A percentile compares a stretch with the other conserved stretches of the same genome.
Conservation (phyloP, 2,797 vertebrate species). For the Onychomys torridus region DNA sequence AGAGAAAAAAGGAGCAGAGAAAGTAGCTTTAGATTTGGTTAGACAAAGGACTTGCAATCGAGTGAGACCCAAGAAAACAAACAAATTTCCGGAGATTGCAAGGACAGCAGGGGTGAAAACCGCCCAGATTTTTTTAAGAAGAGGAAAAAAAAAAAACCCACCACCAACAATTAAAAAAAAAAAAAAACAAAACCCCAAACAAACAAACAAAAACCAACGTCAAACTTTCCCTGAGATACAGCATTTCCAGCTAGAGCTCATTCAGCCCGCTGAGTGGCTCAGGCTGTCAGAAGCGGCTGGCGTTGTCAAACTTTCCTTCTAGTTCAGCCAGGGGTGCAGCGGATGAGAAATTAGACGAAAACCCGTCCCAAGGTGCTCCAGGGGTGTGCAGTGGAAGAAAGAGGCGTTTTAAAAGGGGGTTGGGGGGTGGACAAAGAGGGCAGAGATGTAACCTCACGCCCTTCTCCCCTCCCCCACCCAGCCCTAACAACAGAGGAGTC, state of each 20-base stretch:
- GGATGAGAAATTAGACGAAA: neutral
- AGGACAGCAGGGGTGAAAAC: slow-evolving; percentile 56
- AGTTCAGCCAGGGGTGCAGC: neutral
- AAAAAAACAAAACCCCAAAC: neutral
- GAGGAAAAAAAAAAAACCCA: accelerated
- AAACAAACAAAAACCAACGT: neutral
- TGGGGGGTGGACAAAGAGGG: neutral
- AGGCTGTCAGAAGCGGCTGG: neutral
- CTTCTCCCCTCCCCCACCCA: slow-evolving; percentile 60
- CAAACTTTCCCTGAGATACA: neutral
- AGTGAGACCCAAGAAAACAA: slow-evolving; percentile 43
- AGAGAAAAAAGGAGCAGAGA: neutral
- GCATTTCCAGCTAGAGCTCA: slow-evolving; percentile 28
- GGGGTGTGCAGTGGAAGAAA: neutral
- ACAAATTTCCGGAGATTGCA: neutral
- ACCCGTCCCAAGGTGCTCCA: neutral
- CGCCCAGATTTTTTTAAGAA: neutral
- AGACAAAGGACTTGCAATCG: slow-evolving; percentile 55
- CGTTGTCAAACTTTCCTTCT: slow-evolving; percentile 13
- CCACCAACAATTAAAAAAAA: no score
- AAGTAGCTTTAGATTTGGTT: neutral
- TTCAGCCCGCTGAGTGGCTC: neutral
- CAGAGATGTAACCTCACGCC: neutral
- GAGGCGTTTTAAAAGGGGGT: neutral
- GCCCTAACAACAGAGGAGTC: slow-evolving; percentile 29